phyloP scores from a whole-genome alignment of 1,140 invertebrate genomes.

The Danaus plexippus region DNA sequence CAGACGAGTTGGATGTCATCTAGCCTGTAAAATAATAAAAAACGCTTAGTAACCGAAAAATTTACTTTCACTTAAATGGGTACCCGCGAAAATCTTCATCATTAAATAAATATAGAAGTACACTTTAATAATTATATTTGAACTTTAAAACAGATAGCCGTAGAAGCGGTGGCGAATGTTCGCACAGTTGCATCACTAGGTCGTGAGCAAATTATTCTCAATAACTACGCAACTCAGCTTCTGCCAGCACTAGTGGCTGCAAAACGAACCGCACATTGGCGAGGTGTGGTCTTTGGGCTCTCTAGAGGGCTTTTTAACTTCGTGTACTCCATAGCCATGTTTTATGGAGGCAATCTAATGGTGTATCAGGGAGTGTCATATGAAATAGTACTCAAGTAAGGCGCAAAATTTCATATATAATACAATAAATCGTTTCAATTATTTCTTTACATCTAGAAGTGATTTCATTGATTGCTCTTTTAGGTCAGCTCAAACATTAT shows the following conservation, averaged over 20 bases:
- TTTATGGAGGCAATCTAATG: conserved; percentile 82
- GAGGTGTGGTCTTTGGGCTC: conserved; percentile 79
- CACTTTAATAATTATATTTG: no score
- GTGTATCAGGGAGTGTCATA: conserved; percentile 73
- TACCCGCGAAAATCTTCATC: no score
- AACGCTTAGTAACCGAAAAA: no score
- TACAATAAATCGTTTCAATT: background rate
- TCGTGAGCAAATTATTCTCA: conserved; percentile 77
- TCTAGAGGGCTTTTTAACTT: conserved; percentile 83
- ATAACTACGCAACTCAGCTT: conserved; percentile 74
- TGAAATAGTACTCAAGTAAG: conserved; percentile 79
- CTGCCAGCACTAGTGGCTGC: conserved; percentile 68
- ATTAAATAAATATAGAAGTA: no score
- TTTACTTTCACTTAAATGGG: no score
- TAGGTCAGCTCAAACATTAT: conserved; percentile 81
- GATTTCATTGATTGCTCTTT: conserved; percentile 13
- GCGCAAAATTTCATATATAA: conserved; percentile 9
- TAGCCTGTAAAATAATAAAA: no score
- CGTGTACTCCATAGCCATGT: conserved; percentile 81
- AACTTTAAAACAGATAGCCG: conserved; percentile 73
- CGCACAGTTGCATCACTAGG: conserved; percentile 84
- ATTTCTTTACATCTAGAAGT: background rate
- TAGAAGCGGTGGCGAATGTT: conserved; percentile 85
- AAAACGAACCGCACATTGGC: conserved; percentile 73
- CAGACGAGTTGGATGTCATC: no score